Conservation (phyloP, 37 sponge, comb jelly and placozoan species). For the Haliclona indistincta region DNA sequence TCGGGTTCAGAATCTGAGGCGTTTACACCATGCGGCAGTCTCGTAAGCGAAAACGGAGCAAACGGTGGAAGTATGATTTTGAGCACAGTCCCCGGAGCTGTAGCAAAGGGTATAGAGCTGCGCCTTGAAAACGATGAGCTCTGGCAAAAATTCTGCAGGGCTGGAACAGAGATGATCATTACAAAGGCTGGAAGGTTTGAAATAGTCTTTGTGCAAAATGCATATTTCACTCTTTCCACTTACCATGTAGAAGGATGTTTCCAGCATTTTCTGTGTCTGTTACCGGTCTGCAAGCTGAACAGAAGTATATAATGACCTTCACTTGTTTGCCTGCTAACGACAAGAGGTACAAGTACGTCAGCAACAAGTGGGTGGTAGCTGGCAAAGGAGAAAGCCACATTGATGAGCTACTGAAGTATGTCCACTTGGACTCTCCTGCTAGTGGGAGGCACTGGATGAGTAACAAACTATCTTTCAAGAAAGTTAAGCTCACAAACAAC, state of each 20-base stretch:
- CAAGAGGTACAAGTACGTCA: slow-evolving; percentile 86
- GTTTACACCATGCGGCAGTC: no score
- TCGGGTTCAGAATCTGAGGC: no score
- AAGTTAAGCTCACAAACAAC: slow-evolving; percentile 82
- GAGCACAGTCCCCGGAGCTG: no score
- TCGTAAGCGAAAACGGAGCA: no score
- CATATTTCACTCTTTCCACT: neutral
- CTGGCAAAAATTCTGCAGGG: slow-evolving; percentile 76
- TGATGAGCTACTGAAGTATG: slow-evolving; percentile 32
- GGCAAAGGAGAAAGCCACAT: slow-evolving; percentile 74
- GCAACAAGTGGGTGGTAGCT: slow-evolving; percentile 76
- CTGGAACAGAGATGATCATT: slow-evolving; percentile 93
- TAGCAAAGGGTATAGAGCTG: slow-evolving; percentile 6
- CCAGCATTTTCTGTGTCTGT: slow-evolving; percentile 60
- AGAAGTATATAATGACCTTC: slow-evolving; percentile 64
- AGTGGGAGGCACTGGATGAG: slow-evolving; percentile 74
- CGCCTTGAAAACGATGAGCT: slow-evolving; percentile 68
- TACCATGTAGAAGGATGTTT: slow-evolving; percentile 83
- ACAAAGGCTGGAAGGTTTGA: slow-evolving; percentile 81
- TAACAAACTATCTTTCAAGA: slow-evolving; percentile 72
- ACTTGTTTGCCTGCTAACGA: slow-evolving; percentile 71
- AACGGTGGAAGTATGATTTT: no score
- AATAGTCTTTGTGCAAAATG: neutral
- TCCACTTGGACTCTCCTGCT: slow-evolving; percentile 75
- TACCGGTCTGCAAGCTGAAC: slow-evolving; percentile 63